A percentile compares a stretch with the other conserved stretches of the same genome.
These are phyloP conservation scores for Dyspetes luteomarginatus DNA, from an alignment of 2,888 invertebrate species.

Conservation along the genomic window DNA sequence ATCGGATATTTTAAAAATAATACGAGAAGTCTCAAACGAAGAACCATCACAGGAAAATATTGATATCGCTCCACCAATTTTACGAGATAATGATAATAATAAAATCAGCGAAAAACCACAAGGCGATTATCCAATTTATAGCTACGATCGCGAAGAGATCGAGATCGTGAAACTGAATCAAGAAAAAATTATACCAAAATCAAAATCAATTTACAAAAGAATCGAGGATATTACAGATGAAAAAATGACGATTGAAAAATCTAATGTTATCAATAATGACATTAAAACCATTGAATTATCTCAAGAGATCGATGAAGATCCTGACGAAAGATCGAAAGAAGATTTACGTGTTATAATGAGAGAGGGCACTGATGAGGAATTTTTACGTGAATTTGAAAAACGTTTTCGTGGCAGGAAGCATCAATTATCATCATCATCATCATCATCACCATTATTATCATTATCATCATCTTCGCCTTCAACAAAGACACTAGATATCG, in stretches of 20 bases:
- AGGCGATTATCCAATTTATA: slow-evolving; percentile 82
- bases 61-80: slow-evolving; percentile 73
- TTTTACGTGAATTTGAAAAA: slow-evolving; percentile 75
- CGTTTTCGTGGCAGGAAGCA: slow-evolving; percentile 68
- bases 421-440: slow-evolving; percentile 32
- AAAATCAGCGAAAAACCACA: slow-evolving; percentile 78
- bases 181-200: slow-evolving; percentile 75
- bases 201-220: slow-evolving; percentile 73
- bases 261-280: slow-evolving; percentile 64
- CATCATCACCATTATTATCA: slow-evolving; percentile 33
- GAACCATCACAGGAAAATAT: slow-evolving; percentile 22
- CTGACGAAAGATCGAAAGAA: slow-evolving; percentile 61
- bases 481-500: slow-evolving; percentile 14
- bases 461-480: slow-evolving; percentile 42
- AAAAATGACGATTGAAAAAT: slow-evolving; percentile 52
- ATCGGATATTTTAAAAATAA: slow-evolving; percentile 64
- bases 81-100: slow-evolving; percentile 45
- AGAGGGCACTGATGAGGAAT: slow-evolving; percentile 76
- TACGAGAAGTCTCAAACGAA: slow-evolving; percentile 49
- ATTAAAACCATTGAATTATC: slow-evolving; percentile 52
- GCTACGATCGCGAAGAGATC: slow-evolving; percentile 82
- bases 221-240: slow-evolving; percentile 47
- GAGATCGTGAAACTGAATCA: slow-evolving; percentile 83
- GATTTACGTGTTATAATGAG: slow-evolving; percentile 74
- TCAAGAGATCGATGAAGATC: slow-evolving; percentile 49